phyloP scores from a whole-genome alignment of 2,797 vertebrate genomes.

The Gymnoscopelus microlampas region DNA sequence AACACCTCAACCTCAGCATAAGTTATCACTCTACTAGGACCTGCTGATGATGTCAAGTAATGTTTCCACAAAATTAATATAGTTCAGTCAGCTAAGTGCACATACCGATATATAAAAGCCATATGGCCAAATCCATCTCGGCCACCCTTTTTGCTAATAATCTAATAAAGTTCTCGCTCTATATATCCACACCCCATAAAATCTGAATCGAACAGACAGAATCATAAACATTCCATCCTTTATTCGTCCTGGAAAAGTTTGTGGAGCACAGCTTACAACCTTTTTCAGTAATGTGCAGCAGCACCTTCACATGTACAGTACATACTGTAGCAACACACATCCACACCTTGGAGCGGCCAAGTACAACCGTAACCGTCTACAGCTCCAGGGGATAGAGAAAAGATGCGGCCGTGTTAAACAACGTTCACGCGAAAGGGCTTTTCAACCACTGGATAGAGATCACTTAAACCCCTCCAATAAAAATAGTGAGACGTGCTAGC shows the following conservation, averaged over 20 bases:
- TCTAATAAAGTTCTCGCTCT: no score
- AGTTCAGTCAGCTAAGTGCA: no score
- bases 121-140: no score
- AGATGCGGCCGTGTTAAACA: not conserved
- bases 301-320: not conserved
- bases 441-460: not conserved
- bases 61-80: not conserved
- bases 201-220: not conserved
- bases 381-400: not conserved
- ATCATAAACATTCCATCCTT: not conserved
- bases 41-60: not conserved
- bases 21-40: not conserved
- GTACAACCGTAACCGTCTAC: no score
- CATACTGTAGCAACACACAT: not conserved
- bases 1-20: not conserved
- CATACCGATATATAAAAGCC: not conserved
- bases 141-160: no score
- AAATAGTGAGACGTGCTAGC: slow-evolving; percentile 11
- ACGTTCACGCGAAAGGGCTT: not conserved
- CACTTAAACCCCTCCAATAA: not conserved
- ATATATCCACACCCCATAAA: no score
- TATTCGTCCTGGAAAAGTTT: no score
- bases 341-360: slow-evolving; percentile 9
- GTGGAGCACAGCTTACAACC: not conserved
- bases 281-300: not conserved